Base-by-base conservation (phyloP, 2,797 vertebrate genomes). In the Lophius americanus region DNA sequence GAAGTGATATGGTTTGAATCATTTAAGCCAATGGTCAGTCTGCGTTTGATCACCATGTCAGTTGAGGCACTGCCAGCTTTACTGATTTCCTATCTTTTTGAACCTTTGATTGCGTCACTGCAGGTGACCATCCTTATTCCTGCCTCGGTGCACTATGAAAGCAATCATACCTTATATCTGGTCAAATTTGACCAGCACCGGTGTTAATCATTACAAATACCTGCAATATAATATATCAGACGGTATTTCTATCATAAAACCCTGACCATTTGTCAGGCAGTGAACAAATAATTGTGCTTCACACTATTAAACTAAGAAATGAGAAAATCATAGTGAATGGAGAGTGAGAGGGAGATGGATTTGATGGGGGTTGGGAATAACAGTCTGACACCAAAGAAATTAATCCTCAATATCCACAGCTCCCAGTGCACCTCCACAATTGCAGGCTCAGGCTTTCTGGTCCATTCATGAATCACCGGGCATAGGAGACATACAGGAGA, bases 381-480 rank as follows among this genome's bases (percentile, higher is more conserved):
- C 80, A 82, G 87, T 85, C 75, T 89, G 88, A 91, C 86, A 89
- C 66, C 68, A 83, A 86, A 82, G 83, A 89, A 92, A 92, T 90
- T 87, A 92, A 92, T 90, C 86, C 88, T 92, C 87, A 89, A 90
- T 88, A 91, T 90, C 86, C 88, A 91, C 85, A 81, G 80, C 85
- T 92, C 85, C 88, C 88, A 86, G 64, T 87, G 89, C 90, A 89
- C 89, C 88, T 82, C 79, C 79, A 90, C 88, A 88, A 87, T 85
- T 89, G 89, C 82, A 86, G 85, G 87, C 88, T 87, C 83, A 83
- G 85, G 73, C 90, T 80, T 82, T 83, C 87, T 88, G 67, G 86
- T 92, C 88, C 91, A 93, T 94, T 93, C 91, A 94, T 93, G 92
- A 93, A 93, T 92, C 90, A 92, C 85, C 71, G 68, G 88, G 83